These are phyloP conservation scores for Anthopleura sola DNA, from an alignment of 64 coral and sea anemone genomes.

Conservation along the genomic window DNA sequence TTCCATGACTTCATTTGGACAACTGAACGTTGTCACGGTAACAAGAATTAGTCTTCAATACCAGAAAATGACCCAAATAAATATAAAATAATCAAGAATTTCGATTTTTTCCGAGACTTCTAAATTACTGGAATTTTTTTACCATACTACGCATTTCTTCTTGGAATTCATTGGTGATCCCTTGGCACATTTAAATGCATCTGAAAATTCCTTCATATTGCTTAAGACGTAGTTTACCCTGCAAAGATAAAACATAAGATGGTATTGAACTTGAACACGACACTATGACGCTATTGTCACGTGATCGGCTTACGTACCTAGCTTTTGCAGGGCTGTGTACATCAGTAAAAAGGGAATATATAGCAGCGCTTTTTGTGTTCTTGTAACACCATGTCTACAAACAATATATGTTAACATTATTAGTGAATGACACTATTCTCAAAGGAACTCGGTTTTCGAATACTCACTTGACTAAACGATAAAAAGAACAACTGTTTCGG, in stretches of 20 bases:
- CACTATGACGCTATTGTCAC: neutral
- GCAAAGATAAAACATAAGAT: neutral
- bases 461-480: constrained; percentile 30
- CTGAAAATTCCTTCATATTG: constrained; percentile 77
- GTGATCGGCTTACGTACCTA: neutral
- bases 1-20: too few relatives aligned
- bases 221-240: constrained; percentile 52
- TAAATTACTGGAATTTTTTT: neutral
- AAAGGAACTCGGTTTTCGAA: too few relatives aligned
- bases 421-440: too few relatives aligned
- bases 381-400: neutral
- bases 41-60: too few relatives aligned
- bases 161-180: constrained; percentile 68
- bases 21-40: too few relatives aligned
- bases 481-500: constrained; percentile 19
- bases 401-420: neutral
- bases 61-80: neutral
- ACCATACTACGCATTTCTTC: constrained; percentile 72
- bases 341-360: neutral
- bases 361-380: neutral
- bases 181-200: constrained; percentile 57
- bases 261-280: neutral
- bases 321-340: constrained; percentile 1
- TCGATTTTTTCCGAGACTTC: neutral
- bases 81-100: neutral